Base-by-base conservation (phyloP, 2,113 vertebrate species). In the Lampris incognitus region DNA sequence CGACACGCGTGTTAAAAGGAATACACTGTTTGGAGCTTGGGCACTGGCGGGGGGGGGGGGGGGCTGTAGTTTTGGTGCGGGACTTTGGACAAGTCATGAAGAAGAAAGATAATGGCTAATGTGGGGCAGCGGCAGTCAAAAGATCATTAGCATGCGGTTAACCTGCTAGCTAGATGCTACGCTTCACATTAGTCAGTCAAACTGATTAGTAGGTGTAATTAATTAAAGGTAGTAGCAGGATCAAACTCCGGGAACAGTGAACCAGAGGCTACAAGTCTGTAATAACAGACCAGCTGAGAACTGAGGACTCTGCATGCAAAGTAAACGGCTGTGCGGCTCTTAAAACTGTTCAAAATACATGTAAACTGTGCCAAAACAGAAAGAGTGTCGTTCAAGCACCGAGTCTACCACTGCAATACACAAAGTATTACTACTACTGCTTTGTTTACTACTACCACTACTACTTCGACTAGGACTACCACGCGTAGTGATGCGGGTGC, bases 1-100 rank as follows among this genome's bases (percentile, higher is more conserved):
- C 87, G 89, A 2, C 2, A 82, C 93, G 87, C 87, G 48, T 73
- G 90, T 93, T 87, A 94, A 92, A 69, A 83, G 82, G 57, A n/a
- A 61, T 75, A 69, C 72, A 57, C 56, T 49, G 36, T 41, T 50
- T 66, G 69, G 76, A 76, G 81, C 9, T 74, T 73, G 78, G 83
- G 51, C 69, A 79, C 66, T 66, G 48, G 81, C 68, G 65, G 79
- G 54, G 55, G 48, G 8, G 7, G 38, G 6, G 48, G 39, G 6
- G 38, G 37, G 24, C 24, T 24, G 24, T 24, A 24, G 24, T 24
- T 24, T 24, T 24, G 58, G 1, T 5, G 60, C 8, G 3, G 46
- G 13, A 48, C 42, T 11, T 2, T 64, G n/a, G 9, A 39, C 8
- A 38, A 37, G n/a, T 86, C 90, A 90, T 81, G 52, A 85, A 83